Evolutionary conservation across 2,113 vertebrate species (phyloP), one percentile per base, ranked within the genome.

Genomic region (Hyla sarda): DNA sequence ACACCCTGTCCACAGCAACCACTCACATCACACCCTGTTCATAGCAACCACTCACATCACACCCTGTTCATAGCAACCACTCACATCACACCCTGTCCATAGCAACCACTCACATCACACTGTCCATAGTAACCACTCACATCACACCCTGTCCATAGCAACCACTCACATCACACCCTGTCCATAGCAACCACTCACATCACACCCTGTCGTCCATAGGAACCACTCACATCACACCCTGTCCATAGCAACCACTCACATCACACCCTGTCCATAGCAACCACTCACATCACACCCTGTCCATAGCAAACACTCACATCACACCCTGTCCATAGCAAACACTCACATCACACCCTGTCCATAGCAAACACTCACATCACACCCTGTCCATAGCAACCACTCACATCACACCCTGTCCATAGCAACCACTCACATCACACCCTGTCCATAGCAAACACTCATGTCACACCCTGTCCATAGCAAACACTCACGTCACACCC

Each of bases 131-230:
- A 2, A 62, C 60, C 62, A 65, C 30, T 65, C 62, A 65, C 62
- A 65, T 65, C 62, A n/a, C n/a, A n/a, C n/a, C n/a, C n/a, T n/a
- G n/a, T 14, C 60, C 60, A 28, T 62, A 14, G 60, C 60, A 2
- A 62, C 60, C 62, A 65, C 30, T 65, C 62, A 65, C 62, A 65
- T 65, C 62, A n/a, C n/a, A n/a, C n/a, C n/a, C n/a, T n/a, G n/a
- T 14, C 60, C 60, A 28, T 62, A 14, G 60, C 60, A 2, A 62
- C 60, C 62, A 65, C 30, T 65, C 62, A 65, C 62, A 65, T 65
- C 62, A n/a, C n/a, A n/a, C n/a, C n/a, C n/a, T n/a, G n/a, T n/a
- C n/a, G n/a, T 14, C 60, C 60, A 28, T 62, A 14, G 60, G n/a
- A 2, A 62, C 60, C 62, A 65, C 30, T 65, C 62, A 65, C 62